Percentiles rank a stretch among this genome's conserved stretches.
Conservation (phyloP, 1,140 invertebrate genomes). For the Dufourea novaeangliae region DNA sequence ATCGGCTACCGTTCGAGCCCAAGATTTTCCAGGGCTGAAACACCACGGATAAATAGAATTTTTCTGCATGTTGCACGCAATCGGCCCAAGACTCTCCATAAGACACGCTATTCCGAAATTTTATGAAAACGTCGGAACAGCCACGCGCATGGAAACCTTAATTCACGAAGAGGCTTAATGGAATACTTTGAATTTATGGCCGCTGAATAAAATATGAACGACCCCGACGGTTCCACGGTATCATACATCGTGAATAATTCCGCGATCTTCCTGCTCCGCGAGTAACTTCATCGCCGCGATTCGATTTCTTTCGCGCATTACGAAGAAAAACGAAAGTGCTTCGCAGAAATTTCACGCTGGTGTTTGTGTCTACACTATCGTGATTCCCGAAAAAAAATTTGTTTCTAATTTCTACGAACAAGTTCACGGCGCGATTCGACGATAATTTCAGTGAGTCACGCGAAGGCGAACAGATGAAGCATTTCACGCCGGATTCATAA, state of each 20-base stretch:
- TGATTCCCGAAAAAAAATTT: too few species aligned
- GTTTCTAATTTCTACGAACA: neutral
- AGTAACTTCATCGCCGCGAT: neutral
- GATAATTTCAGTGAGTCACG: neutral
- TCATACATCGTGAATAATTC: constrained; percentile 58
- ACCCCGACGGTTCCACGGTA: constrained; percentile 32
- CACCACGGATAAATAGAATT: too few species aligned
- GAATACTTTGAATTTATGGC: constrained; percentile 56
- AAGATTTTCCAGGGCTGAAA: too few species aligned
- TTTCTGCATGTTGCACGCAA: neutral
- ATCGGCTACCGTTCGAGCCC: too few species aligned
- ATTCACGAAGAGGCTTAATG: constrained; percentile 49
- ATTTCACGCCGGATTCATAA: neutral
- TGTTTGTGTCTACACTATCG: neutral
- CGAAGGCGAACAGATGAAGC: neutral
- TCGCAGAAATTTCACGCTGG: neutral
- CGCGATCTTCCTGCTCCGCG: constrained; percentile 27
- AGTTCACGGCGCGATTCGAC: neutral
- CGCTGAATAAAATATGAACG: constrained; percentile 61
- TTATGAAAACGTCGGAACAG: neutral
- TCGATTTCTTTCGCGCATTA: constrained; percentile 24
- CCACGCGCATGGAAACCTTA: constrained; percentile 1
- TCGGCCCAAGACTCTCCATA: neutral
- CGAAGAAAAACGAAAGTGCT: neutral
- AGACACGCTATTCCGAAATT: neutral